These are phyloP conservation scores for Beris morrisii DNA, from an alignment of 2,888 invertebrate species.

Conservation along the genomic window DNA sequence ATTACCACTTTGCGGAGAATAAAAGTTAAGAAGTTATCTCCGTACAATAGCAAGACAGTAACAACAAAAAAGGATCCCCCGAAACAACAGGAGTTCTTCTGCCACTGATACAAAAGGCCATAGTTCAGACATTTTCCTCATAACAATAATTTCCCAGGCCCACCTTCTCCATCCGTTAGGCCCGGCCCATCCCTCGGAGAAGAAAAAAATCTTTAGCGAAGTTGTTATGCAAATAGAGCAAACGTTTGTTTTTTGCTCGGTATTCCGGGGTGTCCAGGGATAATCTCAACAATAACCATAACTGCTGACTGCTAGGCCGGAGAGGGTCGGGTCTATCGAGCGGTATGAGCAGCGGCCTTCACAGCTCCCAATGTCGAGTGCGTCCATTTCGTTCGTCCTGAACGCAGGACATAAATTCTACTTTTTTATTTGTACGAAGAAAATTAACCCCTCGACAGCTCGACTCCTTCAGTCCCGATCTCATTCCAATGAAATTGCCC, in stretches of 20 bases:
- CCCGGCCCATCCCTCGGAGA: too few relatives aligned
- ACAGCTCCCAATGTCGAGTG: slow-evolving; percentile 1
- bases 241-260: slow-evolving; percentile 21
- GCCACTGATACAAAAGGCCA: too few relatives aligned
- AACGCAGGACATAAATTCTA: slow-evolving; percentile 11
- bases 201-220: slow-evolving; percentile 11
- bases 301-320: slow-evolving; percentile 5
- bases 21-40: slow-evolving; percentile 11
- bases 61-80: too few relatives aligned
- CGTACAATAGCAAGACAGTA: too few relatives aligned
- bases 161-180: neutral
- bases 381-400: neutral
- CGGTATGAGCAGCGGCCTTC: slow-evolving; percentile 1
- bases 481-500: too few relatives aligned
- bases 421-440: slow-evolving; percentile 1
- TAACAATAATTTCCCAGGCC: too few relatives aligned
- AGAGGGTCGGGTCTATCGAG: too few relatives aligned
- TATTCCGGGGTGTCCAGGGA: slow-evolving; percentile 19
- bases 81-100: too few relatives aligned
- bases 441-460: slow-evolving; percentile 18
- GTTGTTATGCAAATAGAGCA: slow-evolving; percentile 32
- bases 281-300: slow-evolving; percentile 22
- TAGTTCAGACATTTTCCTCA: slow-evolving; percentile 1
- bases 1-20: slow-evolving; percentile 24
- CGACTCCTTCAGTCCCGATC: too few relatives aligned